Evolutionary conservation across 2,888 invertebrate genomes (phyloP).

Genomic region (Yponomeuta evonymella): DNA sequence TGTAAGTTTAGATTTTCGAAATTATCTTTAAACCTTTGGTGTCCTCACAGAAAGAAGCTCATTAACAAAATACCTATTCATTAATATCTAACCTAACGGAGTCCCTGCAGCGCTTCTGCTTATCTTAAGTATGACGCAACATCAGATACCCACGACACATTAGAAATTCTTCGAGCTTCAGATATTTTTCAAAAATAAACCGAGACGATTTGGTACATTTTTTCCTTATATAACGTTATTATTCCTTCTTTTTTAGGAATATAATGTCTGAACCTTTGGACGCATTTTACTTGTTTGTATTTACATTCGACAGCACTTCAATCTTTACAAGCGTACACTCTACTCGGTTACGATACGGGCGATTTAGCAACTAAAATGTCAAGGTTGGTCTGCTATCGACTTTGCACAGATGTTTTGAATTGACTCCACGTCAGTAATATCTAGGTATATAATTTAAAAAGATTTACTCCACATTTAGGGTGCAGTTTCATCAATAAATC

Average conservation of each 20-base stretch:
- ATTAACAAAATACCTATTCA: conserved; percentile 4
- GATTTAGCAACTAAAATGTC: no score
- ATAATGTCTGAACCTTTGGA: no score
- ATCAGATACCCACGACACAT: not conserved
- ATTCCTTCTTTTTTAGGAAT: no score
- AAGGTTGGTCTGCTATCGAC: no score
- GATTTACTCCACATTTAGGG: not conserved
- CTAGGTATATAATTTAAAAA: no score
- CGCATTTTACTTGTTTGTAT: not conserved
- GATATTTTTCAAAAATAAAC: not conserved
- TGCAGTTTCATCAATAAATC: not conserved
- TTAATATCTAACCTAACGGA: conserved; percentile 1
- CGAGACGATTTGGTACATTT: no score
- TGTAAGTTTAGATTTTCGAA: no score
- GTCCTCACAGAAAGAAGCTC: not conserved
- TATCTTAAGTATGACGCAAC: not conserved
- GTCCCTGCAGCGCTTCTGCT: not conserved
- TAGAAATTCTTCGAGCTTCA: not conserved
- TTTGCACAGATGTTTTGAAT: no score
- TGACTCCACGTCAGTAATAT: no score
- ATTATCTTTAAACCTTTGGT: not conserved
- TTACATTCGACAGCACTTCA: not conserved
- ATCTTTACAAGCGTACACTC: no score
- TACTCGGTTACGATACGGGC: not conserved
- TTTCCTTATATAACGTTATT: no score